Conservation (phyloP, 2,797 vertebrate species). For the Acipenser oxyrinchus region DNA sequence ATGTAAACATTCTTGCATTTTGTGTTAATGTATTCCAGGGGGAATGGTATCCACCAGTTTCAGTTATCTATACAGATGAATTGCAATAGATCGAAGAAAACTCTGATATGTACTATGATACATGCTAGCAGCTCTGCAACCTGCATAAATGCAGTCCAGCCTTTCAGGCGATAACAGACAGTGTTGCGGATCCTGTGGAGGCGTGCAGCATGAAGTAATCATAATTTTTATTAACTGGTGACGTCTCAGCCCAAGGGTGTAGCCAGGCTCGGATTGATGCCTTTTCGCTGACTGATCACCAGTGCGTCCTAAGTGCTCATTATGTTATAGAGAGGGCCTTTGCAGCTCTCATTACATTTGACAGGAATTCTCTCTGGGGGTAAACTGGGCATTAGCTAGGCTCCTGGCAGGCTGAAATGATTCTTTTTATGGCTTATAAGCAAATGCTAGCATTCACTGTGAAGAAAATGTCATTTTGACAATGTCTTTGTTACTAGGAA, state of each 20-base stretch:
- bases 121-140: constrained; percentile 3
- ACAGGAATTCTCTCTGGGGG: constrained; percentile 75
- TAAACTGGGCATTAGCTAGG: constrained; percentile 69
- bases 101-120: constrained; percentile 1
- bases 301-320: constrained; percentile 76
- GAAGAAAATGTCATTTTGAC: constrained; percentile 77
- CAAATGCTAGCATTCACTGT: constrained; percentile 74
- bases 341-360: constrained; percentile 73
- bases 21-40: not conserved
- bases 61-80: not conserved
- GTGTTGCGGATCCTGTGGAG: constrained; percentile 41
- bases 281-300: constrained; percentile 72
- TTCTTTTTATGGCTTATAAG: constrained; percentile 75
- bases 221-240: constrained; percentile 74
- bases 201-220: constrained; percentile 66
- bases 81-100: not conserved
- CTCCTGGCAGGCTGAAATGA: constrained; percentile 76
- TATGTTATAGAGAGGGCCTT: constrained; percentile 75
- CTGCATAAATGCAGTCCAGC: constrained; percentile 23
- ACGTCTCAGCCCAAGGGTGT: constrained; percentile 63
- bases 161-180: constrained; percentile 46
- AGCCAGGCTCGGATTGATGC: constrained; percentile 69
- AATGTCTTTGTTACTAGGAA: constrained; percentile 63
- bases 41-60: not conserved
- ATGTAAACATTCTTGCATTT: not conserved